Base-by-base conservation (phyloP, 1,140 invertebrate species). In the Trichomalopsis sarcophagae region DNA sequence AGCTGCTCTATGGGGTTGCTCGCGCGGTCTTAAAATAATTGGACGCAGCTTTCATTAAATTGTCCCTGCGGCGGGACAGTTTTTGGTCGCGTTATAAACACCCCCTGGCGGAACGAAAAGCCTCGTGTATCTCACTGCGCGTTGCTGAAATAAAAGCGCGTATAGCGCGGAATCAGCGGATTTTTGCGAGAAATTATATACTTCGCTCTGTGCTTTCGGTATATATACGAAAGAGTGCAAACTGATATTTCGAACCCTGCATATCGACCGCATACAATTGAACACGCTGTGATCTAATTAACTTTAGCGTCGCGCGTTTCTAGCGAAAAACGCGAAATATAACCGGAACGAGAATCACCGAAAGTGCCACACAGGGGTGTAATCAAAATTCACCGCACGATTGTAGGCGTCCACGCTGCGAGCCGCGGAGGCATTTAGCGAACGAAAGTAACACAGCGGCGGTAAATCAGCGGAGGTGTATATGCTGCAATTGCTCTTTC, bases 11-110 rank as follows among this genome's bases (percentile, higher is more conserved):
- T 71, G 74, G 74, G 30, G 30, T 75, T n/a, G 74, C 74, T 40
- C 74, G 74, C 55, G 17, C 50, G 30, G 77, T 79, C 47, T 79
- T 79, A 47, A 66, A 79, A 79, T 79, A 79, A 79, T 79, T 79
- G 50, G 50, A 13, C 50, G 47, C 50, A 62, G 30, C 50, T 79
- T 79, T 79, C 77, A 79, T 79, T 79, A 79, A 79, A 79, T 79
- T 79, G 55, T 79, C 47, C 50, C 33, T 71, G 23, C 69, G 55
- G 55, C 55, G 55, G 55, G 55, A n/a, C 4, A n/a, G 55, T 62
- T 62, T 62, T 62, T 62, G 55, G 55, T 62, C 17, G 14, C 55
- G 55, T 62, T 62, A 62, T 62, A 62, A 62, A 62, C 55, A 62
- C 17, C 55, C 55, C n/a, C 55, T 62, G 5, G 3, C 6, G 21